A percentile compares a stretch with the other conserved stretches of the same genome.
Conservation (phyloP, 1,140 invertebrate species). For the Drosophila repletoides region DNA sequence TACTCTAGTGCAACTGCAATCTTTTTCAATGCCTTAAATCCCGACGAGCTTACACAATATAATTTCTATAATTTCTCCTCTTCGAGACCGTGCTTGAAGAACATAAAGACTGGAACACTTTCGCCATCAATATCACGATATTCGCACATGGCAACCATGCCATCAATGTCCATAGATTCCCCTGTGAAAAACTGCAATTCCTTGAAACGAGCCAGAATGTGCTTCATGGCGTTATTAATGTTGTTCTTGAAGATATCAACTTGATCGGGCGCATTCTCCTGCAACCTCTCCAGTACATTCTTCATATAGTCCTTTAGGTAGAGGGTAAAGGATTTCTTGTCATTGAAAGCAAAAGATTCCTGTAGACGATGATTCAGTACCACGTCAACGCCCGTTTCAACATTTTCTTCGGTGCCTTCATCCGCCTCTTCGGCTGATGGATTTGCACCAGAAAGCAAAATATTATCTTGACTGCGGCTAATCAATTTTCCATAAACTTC, state of each 20-base stretch:
- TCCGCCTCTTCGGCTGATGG: constrained; percentile 95
- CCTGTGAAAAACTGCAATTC: constrained; percentile 97
- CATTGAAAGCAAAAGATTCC: constrained; percentile 93
- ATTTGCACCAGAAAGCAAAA: constrained; percentile 93
- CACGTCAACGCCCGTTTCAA: constrained; percentile 94
- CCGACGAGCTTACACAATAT: too few relatives aligned
- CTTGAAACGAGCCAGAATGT: constrained; percentile 94
- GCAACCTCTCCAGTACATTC: constrained; percentile 92
- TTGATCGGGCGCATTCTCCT: constrained; percentile 91
- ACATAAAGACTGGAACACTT: constrained; percentile 94
- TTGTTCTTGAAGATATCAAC: constrained; percentile 95
- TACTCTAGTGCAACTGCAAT: too few relatives aligned
- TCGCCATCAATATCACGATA: constrained; percentile 94
- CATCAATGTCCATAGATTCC: constrained; percentile 96
- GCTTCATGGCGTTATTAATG: constrained; percentile 97
- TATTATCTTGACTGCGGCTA: constrained; percentile 89
- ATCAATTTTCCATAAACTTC: constrained; percentile 96
- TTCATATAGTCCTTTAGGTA: constrained; percentile 99
- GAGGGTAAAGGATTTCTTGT: constrained; percentile 94
- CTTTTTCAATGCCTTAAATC: too few relatives aligned
- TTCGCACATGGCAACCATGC: constrained; percentile 95
- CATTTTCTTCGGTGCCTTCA: constrained; percentile 90
- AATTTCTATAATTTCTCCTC: constrained; percentile 93
- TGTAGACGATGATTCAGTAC: constrained; percentile 95
- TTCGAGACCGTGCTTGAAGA: constrained; percentile 96